A percentile compares a stretch with the other conserved stretches of the same genome.
Conservation (phyloP, 2,888 invertebrate genomes). For the Tuta absoluta region DNA sequence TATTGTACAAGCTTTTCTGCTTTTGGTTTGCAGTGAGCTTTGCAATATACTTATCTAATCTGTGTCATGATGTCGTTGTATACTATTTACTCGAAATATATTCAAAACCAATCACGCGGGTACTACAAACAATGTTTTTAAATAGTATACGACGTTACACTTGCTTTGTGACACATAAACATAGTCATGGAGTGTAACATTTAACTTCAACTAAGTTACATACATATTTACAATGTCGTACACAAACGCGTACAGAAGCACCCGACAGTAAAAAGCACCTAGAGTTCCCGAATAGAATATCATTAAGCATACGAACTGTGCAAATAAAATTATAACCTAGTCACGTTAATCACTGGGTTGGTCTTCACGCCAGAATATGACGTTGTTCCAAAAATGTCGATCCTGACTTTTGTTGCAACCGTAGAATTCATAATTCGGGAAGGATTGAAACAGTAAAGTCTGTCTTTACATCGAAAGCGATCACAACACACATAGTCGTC, state of each 20-base stretch:
- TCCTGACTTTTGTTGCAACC: background rate
- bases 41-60: background rate
- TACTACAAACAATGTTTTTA: background rate
- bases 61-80: slow-evolving; percentile 17
- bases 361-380: slow-evolving; percentile 9
- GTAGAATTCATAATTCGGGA: slow-evolving; percentile 40
- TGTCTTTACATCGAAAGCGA: slow-evolving; percentile 49
- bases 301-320: slow-evolving; percentile 66
- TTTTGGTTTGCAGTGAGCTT: background rate
- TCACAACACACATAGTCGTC: slow-evolving; percentile 55
- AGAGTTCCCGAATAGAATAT: slow-evolving; percentile 76
- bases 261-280: slow-evolving; percentile 80
- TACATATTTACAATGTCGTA: slow-evolving; percentile 77
- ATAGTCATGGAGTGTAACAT: slow-evolving; percentile 69
- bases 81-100: slow-evolving; percentile 9
- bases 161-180: slow-evolving; percentile 61
- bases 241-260: slow-evolving; percentile 78
- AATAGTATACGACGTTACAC: slow-evolving; percentile 34
- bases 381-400: background rate
- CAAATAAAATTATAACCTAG: slow-evolving; percentile 47
- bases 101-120: background rate
- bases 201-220: slow-evolving; percentile 65
- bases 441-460: slow-evolving; percentile 36
- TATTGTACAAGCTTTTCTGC: slow-evolving; percentile 11
- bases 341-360: slow-evolving; percentile 32